Percentiles rank a stretch among this genome's conserved stretches.
phyloP scores from a whole-genome alignment of 1,140 invertebrate species.

The Psix sp. region DNA sequence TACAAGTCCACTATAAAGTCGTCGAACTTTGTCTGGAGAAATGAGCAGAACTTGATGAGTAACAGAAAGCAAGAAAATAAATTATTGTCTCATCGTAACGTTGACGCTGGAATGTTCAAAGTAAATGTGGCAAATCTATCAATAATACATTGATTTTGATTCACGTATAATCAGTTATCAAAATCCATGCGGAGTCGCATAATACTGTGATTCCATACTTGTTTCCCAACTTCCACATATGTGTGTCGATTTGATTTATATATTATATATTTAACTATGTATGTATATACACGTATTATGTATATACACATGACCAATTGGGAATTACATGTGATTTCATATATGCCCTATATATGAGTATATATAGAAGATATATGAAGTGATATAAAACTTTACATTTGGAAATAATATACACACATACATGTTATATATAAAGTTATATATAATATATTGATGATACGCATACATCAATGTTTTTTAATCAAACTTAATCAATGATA shows the following conservation, averaged over 20 bases:
- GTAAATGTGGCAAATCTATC: conserved; percentile 8
- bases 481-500: not conserved
- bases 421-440: too few relatives aligned
- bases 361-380: too few relatives aligned
- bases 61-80: conserved; percentile 43
- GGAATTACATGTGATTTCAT: too few relatives aligned
- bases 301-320: too few relatives aligned
- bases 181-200: conserved; percentile 24
- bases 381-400: too few relatives aligned
- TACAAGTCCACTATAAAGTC: conserved; percentile 15
- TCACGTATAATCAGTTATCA: conserved; percentile 39
- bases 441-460: conserved; percentile 1
- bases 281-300: too few relatives aligned
- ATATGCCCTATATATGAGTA: too few relatives aligned
- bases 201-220: conserved; percentile 34
- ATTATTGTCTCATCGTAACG: conserved; percentile 41
- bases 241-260: too few relatives aligned
- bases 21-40: conserved; percentile 1
- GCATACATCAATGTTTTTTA: not conserved
- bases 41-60: conserved; percentile 4
- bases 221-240: not conserved
- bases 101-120: conserved; percentile 33
- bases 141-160: conserved; percentile 3
- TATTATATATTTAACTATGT: too few relatives aligned
- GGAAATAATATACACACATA: too few relatives aligned